Evolutionary conservation across 2,797 vertebrate species (phyloP).

Genomic region (Microhierax caerulescens): DNA sequence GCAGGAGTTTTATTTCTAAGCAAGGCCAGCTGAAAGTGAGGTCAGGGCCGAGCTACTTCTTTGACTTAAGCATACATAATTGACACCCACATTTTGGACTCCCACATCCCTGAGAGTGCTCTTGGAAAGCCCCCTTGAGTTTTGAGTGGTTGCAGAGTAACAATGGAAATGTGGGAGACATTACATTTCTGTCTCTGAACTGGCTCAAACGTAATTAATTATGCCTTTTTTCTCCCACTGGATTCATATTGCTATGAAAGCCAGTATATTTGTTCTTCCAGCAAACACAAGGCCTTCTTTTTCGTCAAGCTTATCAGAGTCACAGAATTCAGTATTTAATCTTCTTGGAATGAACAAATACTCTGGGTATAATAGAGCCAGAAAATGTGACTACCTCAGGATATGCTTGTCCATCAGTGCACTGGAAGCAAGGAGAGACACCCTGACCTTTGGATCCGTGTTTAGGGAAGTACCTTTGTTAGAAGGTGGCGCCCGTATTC

Average conservation of each 20-base stretch:
- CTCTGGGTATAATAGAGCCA: background rate
- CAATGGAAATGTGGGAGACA: background rate
- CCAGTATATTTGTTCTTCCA: background rate
- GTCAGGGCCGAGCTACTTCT: background rate
- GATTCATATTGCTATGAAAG: background rate
- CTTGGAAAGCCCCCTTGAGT: background rate
- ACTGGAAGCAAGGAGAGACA: background rate
- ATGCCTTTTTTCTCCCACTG: background rate
- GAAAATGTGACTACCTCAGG: background rate
- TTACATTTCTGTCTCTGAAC: background rate
- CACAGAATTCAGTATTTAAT: background rate
- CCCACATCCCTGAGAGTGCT: background rate
- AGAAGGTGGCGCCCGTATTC: background rate
- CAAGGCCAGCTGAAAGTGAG: background rate
- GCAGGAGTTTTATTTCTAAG: background rate
- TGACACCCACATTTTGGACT: background rate
- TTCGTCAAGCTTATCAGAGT: constrained; percentile 25
- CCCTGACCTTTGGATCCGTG: background rate
- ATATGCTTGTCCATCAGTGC: background rate
- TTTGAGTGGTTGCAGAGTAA: background rate
- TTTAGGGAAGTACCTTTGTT: background rate
- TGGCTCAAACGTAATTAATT: background rate
- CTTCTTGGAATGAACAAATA: background rate
- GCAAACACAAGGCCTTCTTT: background rate
- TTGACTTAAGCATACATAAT: background rate